Evolutionary conservation across 2,888 invertebrate species (phyloP), one percentile per base, ranked within the genome.

Genomic region (Drosophila sordidapex): DNA sequence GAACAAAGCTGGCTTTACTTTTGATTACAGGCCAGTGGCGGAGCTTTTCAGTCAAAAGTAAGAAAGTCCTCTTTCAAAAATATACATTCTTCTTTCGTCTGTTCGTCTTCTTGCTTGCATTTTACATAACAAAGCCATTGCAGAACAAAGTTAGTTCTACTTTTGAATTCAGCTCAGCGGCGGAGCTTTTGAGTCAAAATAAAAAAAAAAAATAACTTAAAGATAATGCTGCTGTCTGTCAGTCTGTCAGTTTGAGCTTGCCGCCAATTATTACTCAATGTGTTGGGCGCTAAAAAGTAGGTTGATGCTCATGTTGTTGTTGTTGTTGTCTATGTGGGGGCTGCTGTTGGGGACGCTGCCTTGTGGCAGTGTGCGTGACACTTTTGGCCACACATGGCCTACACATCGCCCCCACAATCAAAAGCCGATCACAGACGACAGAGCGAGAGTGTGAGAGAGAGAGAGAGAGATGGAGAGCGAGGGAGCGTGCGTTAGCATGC

Each of bases 241-340:
- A n/a, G 25, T 38, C 29, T 57, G 31, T 67, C 46, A 31, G 31
- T 67, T 49, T 61, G 58, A 62, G 68, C 58, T 62, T 53, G 56
- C 58, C 71, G 76, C 76, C 87, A 79, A 75, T 76, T 79, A 86
- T 87, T 87, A 82, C 88, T 84, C 86, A 87, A 87, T 87, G 82
- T 76, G 70, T 71, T 79, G 51, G 76, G 83, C 76, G 77, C 81
- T 74, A 60, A 82, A 87, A 79, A 87, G 76, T 87, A 83, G 86
- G 87, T 87, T 85, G 81, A 73, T 76, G 79, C 51, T 75, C 64
- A 25, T 27, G 46, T 51, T 36, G 29, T 57, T 74, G 56, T 59
- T 59, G 65, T 52, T 69, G 77, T 54, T 72, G 52, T 77, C 57
- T 60, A 43, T 69, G 76, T 74, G 76, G 73, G 69, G 74, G 82